phyloP scores from a whole-genome alignment of 2,113 vertebrate genomes.

The Ailurus styani region DNA sequence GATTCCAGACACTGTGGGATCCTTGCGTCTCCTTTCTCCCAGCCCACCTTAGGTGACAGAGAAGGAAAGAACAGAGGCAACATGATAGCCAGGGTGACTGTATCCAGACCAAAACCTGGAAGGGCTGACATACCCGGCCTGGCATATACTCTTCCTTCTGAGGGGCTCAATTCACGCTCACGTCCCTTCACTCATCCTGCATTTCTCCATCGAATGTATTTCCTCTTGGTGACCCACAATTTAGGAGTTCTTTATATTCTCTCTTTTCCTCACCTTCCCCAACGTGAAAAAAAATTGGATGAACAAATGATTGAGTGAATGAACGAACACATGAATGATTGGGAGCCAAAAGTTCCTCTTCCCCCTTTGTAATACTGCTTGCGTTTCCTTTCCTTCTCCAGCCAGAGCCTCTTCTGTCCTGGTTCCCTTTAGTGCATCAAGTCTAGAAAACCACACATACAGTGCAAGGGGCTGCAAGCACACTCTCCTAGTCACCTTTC shows the following conservation, averaged over 20 bases:
- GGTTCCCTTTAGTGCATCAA: not conserved
- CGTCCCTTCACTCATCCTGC: not conserved
- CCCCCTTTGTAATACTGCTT: not conserved
- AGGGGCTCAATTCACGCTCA: not conserved
- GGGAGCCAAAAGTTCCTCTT: not conserved
- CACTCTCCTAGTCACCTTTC: not conserved
- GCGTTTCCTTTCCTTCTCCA: not conserved
- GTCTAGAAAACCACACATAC: not conserved
- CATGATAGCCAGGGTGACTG: not conserved
- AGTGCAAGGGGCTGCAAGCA: not conserved
- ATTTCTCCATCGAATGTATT: not conserved
- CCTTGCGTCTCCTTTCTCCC: slow-evolving; percentile 17
- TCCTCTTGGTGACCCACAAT: not conserved
- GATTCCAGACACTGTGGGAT: slow-evolving; percentile 34
- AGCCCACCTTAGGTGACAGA: slow-evolving; percentile 32
- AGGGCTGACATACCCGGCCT: not conserved
- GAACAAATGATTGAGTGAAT: not conserved
- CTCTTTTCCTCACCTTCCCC: not conserved
- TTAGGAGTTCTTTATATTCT: not conserved
- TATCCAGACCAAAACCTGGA: not conserved
- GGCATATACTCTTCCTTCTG: not conserved
- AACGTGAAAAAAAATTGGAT: not conserved
- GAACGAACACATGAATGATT: not conserved
- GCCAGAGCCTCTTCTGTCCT: not conserved
- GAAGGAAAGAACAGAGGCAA: slow-evolving; percentile 34